Evolutionary conservation across 2,113 vertebrate species (phyloP).

Genomic region (Gallinago jamesoni): DNA sequence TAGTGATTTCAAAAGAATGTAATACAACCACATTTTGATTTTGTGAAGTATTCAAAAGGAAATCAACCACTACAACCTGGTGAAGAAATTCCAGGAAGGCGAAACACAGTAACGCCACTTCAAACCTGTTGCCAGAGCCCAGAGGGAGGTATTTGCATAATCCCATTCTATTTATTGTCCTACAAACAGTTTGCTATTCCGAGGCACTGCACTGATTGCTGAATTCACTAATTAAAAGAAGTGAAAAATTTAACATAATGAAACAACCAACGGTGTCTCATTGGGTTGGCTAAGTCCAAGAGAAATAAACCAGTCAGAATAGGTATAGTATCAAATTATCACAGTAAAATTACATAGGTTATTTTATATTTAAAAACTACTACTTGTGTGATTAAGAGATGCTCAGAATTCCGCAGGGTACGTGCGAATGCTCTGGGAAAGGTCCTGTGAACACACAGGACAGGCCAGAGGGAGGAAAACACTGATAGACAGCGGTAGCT

Average conservation of each 20-base stretch:
- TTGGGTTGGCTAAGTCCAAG: background rate
- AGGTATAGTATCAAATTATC: background rate
- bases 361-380: background rate
- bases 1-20: background rate
- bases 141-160: background rate
- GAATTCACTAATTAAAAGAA: slow-evolving; percentile 25
- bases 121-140: background rate
- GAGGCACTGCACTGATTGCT: background rate
- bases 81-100: background rate
- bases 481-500: background rate
- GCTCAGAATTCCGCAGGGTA: background rate
- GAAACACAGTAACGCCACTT: background rate
- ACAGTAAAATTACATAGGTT: background rate
- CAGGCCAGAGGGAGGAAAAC: background rate
- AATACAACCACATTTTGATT: background rate
- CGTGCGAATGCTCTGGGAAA: background rate
- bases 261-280: background rate
- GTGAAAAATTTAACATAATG: background rate
- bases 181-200: background rate
- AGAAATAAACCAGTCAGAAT: background rate
- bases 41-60: background rate
- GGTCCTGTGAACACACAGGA: background rate
- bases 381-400: background rate
- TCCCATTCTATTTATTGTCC: background rate
- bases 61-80: background rate